Evolutionary conservation across 2,888 invertebrate genomes (phyloP), one percentile per base, ranked within the genome.

Genomic region (Thera britannica): DNA sequence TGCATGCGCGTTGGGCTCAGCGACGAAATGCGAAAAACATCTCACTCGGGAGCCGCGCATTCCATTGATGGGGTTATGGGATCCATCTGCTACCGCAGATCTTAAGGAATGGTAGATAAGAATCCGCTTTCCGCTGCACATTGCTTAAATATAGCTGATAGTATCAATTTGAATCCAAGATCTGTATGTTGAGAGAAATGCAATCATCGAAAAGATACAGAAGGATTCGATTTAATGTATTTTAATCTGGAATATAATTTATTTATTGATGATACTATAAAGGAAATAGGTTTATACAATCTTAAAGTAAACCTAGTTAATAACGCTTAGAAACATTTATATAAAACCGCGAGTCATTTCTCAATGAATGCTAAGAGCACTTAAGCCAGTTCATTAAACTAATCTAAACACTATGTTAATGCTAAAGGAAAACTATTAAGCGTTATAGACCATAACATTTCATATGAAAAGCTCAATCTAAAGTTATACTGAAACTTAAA

Each of bases 41-140:
- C 55, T 58, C 62, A 67, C 61, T 67, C 61, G 34, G 62, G 44
- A 67, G 58, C 66, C 66, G 67, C 58, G n/a, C 67, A 67, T 67
- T 67, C 67, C 62, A 12, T 38, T 9, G 48, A 54, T 58, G 57
- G 44, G 46, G 49, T 62, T 60, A 51, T 51, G 61, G 61, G 58
- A 56, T 56, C 65, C 56, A 62, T 62, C 62, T 48, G 48, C 52
- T 58, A 67, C 44, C 3, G 44, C 23, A 7, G 11, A 54, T 36
- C 12, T 49, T 64, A 56, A 54, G 55, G 56, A 60, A 61, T 65
- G 56, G 41, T 36, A 49, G 38, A 54, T 9, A 9, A 9, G 44
- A 9, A 46, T 46, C 44, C 44, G 9, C 44, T 46, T 46, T 8
- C 44, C 44, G 9, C 3, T 2, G 38, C 44, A 9, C 44, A 46